A percentile compares a stretch with the other conserved stretches of the same genome.
Conservation (phyloP, 2,888 invertebrate genomes). For the Drosophila buzzatii region DNA sequence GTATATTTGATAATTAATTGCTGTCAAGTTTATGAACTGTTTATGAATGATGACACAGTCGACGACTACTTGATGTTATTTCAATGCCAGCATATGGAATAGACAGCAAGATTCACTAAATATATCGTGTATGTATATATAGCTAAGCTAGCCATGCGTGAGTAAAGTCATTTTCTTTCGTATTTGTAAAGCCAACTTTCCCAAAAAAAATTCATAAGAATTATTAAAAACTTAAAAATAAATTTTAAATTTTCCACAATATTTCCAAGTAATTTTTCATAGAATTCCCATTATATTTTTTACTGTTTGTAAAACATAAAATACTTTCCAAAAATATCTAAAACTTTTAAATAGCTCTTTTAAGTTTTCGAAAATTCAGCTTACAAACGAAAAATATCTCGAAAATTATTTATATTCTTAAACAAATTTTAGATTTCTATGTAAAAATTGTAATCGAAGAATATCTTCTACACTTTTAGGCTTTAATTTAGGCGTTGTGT, state of each 20-base stretch:
- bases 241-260: background rate
- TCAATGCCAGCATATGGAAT: slow-evolving; percentile 44
- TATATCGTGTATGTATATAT: background rate
- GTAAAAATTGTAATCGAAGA: too few species aligned
- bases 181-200: background rate
- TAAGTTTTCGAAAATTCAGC: too few species aligned
- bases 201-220: background rate
- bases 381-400: too few species aligned
- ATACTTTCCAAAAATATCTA: background rate
- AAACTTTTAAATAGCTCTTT: too few species aligned
- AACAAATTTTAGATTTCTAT: too few species aligned
- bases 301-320: background rate
- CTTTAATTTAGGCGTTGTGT: background rate
- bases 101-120: background rate
- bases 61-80: slow-evolving; percentile 57
- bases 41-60: slow-evolving; percentile 45
- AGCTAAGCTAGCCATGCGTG: background rate
- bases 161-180: background rate
- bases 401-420: too few species aligned
- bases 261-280: slow-evolving; percentile 2
- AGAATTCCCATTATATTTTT: background rate
- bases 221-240: background rate
- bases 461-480: too few species aligned
- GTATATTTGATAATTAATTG: slow-evolving; percentile 42
- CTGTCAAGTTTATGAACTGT: slow-evolving; percentile 49